A percentile compares a stretch with the other conserved stretches of the same genome.
These are phyloP conservation scores for Micromussa lordhowensis DNA, from an alignment of 92 coral and sea anemone genomes.

Conservation along the genomic window DNA sequence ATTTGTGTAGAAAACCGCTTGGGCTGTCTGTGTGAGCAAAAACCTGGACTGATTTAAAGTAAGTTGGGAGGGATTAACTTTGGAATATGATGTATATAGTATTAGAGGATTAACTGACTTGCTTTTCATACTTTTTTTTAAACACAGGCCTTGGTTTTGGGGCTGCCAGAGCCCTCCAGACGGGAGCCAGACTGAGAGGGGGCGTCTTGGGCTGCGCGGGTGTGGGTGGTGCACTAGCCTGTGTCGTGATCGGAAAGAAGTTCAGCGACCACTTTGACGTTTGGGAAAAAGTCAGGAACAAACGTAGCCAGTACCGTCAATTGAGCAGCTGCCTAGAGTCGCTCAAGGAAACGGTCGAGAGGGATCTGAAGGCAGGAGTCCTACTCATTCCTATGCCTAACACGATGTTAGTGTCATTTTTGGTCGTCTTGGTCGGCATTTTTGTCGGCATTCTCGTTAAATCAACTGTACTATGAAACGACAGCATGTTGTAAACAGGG, in stretches of 20 bases:
- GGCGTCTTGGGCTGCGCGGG: background rate
- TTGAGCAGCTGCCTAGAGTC: background rate
- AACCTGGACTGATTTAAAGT: too few species aligned
- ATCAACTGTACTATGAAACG: background rate
- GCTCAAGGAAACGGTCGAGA: constrained; percentile 11
- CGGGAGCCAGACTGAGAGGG: background rate
- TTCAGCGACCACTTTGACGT: background rate
- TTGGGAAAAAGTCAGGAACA: background rate
- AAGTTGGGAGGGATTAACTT: background rate
- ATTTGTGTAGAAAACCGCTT: too few species aligned
- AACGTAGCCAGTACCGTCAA: constrained; percentile 14
- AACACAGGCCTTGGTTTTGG: constrained; percentile 10
- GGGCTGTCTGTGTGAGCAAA: too few species aligned
- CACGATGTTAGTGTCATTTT: background rate
- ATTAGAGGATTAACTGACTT: too few species aligned
- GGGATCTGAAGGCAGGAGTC: background rate
- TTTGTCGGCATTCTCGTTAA: background rate
- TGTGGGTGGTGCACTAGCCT: background rate
- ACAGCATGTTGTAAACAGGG: too few species aligned
- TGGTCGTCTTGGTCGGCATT: background rate
- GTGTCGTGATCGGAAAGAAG: background rate
- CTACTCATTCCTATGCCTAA: background rate
- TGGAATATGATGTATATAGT: too few species aligned
- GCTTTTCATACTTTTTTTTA: too few species aligned
- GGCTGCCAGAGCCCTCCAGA: background rate